Conservation (phyloP, 1,140 invertebrate species). For the Hycleus phaleratus region DNA sequence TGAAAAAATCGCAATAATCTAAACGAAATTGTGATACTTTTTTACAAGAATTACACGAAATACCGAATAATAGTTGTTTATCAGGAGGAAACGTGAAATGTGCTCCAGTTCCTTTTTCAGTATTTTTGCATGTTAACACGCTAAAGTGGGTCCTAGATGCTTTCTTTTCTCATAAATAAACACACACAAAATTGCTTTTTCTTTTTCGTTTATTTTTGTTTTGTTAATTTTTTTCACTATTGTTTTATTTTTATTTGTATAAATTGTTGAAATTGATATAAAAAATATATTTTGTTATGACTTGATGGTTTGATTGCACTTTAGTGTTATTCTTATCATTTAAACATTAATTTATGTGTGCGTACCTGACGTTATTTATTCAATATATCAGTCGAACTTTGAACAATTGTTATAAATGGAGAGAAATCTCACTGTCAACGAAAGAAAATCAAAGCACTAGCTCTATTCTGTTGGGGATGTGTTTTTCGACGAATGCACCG, state of each 20-base stretch:
- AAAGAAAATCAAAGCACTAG: slow-evolving; percentile 27
- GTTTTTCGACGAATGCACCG: not conserved
- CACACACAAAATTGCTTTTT: slow-evolving; percentile 5
- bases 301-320: slow-evolving; percentile 32
- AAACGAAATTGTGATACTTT: slow-evolving; percentile 18
- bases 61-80: not conserved
- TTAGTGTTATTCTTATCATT: not conserved
- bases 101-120: slow-evolving; percentile 19
- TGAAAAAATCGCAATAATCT: not conserved
- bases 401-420: slow-evolving; percentile 2
- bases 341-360: slow-evolving; percentile 20
- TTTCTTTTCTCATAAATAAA: slow-evolving; percentile 28
- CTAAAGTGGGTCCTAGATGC: slow-evolving; percentile 33
- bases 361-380: slow-evolving; percentile 31
- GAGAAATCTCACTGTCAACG: slow-evolving; percentile 17
- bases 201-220: slow-evolving; percentile 34
- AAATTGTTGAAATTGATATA: slow-evolving; percentile 38
- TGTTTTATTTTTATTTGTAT: slow-evolving; percentile 38
- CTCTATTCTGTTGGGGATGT: slow-evolving; percentile 20
- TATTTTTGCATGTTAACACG: slow-evolving; percentile 27
- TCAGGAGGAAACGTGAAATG: no score
- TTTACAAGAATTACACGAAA: not conserved
- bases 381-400: not conserved
- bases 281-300: slow-evolving; percentile 37
- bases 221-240: slow-evolving; percentile 34